These are phyloP conservation scores for Sminthopsis crassicaudata DNA, from an alignment of 2,113 vertebrate species.

Conservation along the genomic window DNA sequence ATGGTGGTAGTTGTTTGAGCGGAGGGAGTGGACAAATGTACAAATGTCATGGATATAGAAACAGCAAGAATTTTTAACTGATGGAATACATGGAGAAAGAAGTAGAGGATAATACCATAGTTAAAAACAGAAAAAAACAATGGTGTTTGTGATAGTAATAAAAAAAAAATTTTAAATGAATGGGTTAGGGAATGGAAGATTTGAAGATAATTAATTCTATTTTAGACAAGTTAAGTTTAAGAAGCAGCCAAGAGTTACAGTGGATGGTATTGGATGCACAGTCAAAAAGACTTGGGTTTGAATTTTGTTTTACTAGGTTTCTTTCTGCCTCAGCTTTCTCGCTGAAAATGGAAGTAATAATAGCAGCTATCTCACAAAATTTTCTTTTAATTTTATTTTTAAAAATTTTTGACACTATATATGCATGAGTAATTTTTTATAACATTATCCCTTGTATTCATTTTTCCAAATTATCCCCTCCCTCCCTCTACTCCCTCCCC, in stretches of 20 bases:
- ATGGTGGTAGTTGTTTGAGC: background rate
- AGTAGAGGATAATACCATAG: background rate
- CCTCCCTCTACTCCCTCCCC: too few relatives aligned
- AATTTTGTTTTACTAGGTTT: background rate
- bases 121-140: background rate
- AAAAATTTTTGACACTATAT: too few relatives aligned
- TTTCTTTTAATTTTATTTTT: too few relatives aligned
- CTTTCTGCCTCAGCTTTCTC: background rate
- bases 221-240: background rate
- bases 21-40: background rate
- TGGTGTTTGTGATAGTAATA: background rate
- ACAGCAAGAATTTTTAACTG: background rate
- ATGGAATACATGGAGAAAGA: background rate
- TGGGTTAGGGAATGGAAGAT: background rate
- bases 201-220: background rate
- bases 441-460: too few relatives aligned
- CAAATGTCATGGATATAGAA: background rate
- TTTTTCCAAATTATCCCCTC: too few relatives aligned
- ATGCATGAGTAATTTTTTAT: too few relatives aligned
- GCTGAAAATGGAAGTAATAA: background rate
- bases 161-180: background rate
- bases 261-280: background rate
- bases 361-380: background rate
- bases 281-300: background rate
- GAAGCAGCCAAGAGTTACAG: background rate